Base-by-base conservation (phyloP, 2,113 vertebrate species). In the Megaceryle torquata region DNA sequence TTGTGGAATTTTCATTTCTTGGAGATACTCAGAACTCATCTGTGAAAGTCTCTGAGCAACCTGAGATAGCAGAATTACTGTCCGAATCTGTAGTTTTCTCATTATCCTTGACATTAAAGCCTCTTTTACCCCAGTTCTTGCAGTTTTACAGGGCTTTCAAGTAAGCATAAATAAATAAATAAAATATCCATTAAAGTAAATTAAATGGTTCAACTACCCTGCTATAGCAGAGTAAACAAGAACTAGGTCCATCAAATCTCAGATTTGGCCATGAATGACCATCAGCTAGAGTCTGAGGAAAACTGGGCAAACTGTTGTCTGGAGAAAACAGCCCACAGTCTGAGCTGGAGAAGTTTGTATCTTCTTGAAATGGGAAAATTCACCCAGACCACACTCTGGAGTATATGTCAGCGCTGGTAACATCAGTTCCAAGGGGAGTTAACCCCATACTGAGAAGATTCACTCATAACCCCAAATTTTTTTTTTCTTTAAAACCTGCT, bases 361-460 rank as follows among this genome's bases (percentile, higher is more conserved):
- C 20, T 69, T 31, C 56, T 50, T 64, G 5, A 61, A 75, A 48
- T 15, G 63, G 75, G 44, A 72, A 65, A 87, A 43, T 20, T 56
- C 22, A 2, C 6, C 68, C 33, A 61, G 31, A 19, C 50, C 69
- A 4, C 8, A 2, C 18, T 19, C 57, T 84, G 53, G 18, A 65
- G 48, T 43, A 4, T 37, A 41, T 51, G 57, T 24, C 51, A 43
- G 14, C 15, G 63, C 53, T 64, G 28, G 17, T 31, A 41, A 48
- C 3, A 0, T 18, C 19, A 11, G n/a, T 20, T 31, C 60, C 57
- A 44, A 4, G 0, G 2, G 25, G 50, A 78, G 12, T 41, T 65
- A 61, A 71, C 5, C 9, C 44, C 16, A 1, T 19, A 15, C 10
- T 13, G 69, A 44, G 83, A 79, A 76, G 28, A 79, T 65, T 18